Evolutionary conservation across 2,113 vertebrate species (phyloP).

Genomic region (Stegostoma tigrinum): DNA sequence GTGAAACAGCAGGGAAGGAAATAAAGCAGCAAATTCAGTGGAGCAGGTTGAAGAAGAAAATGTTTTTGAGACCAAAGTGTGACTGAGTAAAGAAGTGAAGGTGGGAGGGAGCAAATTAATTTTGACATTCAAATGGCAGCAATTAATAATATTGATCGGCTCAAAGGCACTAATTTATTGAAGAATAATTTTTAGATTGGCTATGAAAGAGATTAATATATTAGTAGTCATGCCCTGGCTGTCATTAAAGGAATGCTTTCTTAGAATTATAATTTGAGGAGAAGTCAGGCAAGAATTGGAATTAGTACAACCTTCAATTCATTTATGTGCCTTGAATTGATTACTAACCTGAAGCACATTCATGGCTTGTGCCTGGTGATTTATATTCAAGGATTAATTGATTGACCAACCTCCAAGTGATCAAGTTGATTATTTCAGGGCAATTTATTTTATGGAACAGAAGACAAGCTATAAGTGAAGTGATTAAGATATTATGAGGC

Average conservation of each 20-base stretch:
- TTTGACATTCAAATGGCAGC: background rate
- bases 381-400: slow-evolving; percentile 6
- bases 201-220: background rate
- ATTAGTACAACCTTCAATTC: background rate
- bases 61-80: background rate
- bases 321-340: background rate
- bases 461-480: background rate
- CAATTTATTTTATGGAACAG: background rate
- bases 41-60: background rate
- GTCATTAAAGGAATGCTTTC: background rate
- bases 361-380: background rate
- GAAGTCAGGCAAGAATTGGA: background rate
- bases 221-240: background rate
- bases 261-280: background rate
- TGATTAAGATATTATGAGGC: background rate
- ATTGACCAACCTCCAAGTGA: background rate
- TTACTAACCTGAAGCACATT: background rate
- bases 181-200: slow-evolving; percentile 3
- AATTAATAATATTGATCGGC: slow-evolving; percentile 9
- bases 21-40: background rate
- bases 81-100: background rate
- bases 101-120: background rate
- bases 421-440: background rate
- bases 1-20: background rate
- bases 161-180: background rate